Evolutionary conservation across 2,797 vertebrate species (phyloP).

Genomic region (Manis crassicaudata): DNA sequence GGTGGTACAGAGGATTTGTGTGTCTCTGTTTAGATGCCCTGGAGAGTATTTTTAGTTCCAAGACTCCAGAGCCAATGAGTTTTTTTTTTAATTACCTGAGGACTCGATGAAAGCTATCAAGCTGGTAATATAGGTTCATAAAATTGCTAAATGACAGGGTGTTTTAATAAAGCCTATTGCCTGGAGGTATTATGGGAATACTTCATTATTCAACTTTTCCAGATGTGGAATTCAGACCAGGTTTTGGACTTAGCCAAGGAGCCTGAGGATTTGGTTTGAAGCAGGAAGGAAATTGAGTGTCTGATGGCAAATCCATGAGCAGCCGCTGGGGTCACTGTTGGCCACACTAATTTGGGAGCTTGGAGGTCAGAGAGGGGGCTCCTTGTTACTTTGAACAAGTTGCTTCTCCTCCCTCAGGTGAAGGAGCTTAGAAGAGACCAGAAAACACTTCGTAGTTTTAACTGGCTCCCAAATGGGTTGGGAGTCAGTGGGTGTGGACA

Average conservation of each 20-base stretch:
- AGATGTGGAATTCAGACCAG: neutral
- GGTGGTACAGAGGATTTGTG: neutral
- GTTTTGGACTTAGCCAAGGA: neutral
- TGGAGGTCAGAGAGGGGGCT: neutral
- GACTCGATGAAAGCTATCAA: neutral
- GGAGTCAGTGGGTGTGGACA: neutral
- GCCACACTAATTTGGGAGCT: neutral
- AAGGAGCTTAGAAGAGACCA: neutral
- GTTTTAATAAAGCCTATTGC: conserved; percentile 11
- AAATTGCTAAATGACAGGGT: neutral
- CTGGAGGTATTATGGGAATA: neutral
- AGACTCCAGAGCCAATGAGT: neutral
- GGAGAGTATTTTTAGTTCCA: neutral
- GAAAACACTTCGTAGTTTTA: neutral
- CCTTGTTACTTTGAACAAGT: neutral
- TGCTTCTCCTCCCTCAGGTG: neutral
- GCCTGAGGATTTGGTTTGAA: neutral
- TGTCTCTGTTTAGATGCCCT: neutral
- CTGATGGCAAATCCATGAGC: neutral
- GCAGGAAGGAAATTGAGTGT: neutral
- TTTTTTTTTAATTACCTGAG: neutral
- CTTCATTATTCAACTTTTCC: neutral
- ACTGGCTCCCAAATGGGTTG: neutral
- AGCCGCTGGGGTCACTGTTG: neutral
- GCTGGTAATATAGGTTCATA: neutral